Evolutionary conservation across 2,797 vertebrate genomes (phyloP).

Genomic region (Helostoma temminkii): DNA sequence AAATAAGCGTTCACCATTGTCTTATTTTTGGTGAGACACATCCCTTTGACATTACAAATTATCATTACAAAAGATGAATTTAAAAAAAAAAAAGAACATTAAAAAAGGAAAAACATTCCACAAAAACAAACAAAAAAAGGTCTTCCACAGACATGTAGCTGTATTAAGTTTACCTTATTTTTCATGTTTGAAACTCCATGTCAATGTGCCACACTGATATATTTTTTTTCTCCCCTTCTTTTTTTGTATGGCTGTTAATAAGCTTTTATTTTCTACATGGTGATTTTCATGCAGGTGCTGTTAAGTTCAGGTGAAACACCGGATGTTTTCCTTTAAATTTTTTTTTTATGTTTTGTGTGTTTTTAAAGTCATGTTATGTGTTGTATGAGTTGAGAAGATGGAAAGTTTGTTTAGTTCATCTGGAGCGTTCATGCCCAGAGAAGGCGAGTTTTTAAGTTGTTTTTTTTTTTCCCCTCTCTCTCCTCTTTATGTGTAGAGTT

Average conservation of each 20-base stretch:
- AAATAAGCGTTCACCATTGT: conserved; percentile 18
- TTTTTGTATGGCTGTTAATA: conserved; percentile 72
- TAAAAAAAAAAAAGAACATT: conserved; percentile 24
- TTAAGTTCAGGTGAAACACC: conserved; percentile 81
- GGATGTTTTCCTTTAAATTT: conserved; percentile 68
- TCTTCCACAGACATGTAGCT: conserved; percentile 81
- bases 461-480: conserved; percentile 8
- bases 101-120: conserved; percentile 80
- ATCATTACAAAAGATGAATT: conserved; percentile 33
- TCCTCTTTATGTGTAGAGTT: conserved; percentile 57
- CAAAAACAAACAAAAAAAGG: conserved; percentile 67
- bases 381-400: conserved; percentile 56
- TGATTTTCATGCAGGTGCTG: conserved; percentile 82
- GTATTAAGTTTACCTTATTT: conserved; percentile 78
- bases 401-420: conserved; percentile 60
- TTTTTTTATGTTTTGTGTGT: conserved; percentile 57
- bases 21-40: conserved; percentile 21
- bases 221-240: neutral
- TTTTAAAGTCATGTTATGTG: conserved; percentile 66
- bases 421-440: conserved; percentile 72
- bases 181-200: conserved; percentile 81
- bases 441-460: conserved; percentile 59
- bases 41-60: conserved; percentile 40
- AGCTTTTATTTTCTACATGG: conserved; percentile 75
- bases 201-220: conserved; percentile 83